These are phyloP conservation scores for Pseudococcus jackbeardsleyi DNA, from an alignment of 2,888 invertebrate genomes.

Conservation along the genomic window DNA sequence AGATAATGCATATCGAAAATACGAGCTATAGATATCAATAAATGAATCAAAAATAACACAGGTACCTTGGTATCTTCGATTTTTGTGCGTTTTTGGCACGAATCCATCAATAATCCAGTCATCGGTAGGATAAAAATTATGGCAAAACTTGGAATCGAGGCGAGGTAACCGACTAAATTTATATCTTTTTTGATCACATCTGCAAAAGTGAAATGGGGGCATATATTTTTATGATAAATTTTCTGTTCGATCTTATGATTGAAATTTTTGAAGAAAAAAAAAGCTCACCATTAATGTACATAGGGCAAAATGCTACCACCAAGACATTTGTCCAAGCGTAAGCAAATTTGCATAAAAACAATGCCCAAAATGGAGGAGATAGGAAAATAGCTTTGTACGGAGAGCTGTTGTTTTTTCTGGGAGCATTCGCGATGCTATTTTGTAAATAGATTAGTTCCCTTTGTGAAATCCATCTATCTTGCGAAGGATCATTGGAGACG, in stretches of 20 bases:
- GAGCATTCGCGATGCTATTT: neutral
- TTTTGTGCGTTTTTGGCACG: neutral
- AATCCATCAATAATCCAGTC: neutral
- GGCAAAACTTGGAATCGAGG: neutral
- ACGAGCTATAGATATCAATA: too few relatives aligned
- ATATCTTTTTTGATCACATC: neutral
- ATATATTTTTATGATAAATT: neutral
- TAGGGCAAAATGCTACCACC: neutral
- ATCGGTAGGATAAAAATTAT: neutral
- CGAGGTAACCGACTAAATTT: neutral
- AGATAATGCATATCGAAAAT: too few relatives aligned
- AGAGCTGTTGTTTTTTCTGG: neutral
- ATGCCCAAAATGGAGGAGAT: constrained; percentile 33
- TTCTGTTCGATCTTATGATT: too few relatives aligned
- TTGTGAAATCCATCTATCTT: neutral
- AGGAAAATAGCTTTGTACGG: neutral
- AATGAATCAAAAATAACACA: too few relatives aligned
- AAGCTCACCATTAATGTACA: constrained; percentile 44
- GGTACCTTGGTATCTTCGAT: neutral
- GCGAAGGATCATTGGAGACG: neutral
- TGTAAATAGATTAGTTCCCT: neutral
- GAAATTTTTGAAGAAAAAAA: neutral
- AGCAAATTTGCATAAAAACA: neutral
- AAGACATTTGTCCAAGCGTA: neutral
- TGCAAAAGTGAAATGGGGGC: neutral